Conservation (phyloP, 2,888 invertebrate genomes). For the Macrophya annulata region DNA sequence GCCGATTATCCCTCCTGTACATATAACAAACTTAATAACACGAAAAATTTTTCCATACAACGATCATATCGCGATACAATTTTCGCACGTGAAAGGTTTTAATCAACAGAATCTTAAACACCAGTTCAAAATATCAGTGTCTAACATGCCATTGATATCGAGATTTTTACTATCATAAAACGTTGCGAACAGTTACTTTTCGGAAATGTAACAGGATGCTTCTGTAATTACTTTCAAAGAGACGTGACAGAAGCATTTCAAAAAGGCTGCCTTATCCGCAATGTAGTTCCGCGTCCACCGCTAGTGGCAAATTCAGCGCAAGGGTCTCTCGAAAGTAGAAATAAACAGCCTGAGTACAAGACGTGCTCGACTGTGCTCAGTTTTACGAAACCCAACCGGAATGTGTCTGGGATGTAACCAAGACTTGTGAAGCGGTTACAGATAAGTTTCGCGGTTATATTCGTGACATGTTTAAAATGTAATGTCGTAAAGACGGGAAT, state of each 20-base stretch:
- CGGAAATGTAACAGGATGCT: neutral
- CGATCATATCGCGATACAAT: neutral
- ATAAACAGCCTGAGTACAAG: neutral
- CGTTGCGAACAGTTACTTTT: no score
- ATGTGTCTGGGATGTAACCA: neutral
- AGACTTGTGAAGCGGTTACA: neutral
- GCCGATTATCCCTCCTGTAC: constrained; percentile 7
- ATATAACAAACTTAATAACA: neutral
- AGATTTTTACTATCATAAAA: no score
- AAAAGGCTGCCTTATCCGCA: no score
- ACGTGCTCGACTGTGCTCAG: neutral
- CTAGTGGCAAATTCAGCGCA: neutral
- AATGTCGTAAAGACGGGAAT: neutral
- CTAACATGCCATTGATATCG: no score
- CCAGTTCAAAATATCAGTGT: no score
- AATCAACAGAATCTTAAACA: no score
- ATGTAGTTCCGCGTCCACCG: neutral
- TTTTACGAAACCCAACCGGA: neutral
- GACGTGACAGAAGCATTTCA: neutral
- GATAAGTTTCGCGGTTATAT: neutral
- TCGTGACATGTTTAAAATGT: neutral
- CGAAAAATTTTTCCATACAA: neutral
- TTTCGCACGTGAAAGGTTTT: no score
- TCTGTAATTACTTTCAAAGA: neutral
- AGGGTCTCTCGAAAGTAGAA: neutral